These are phyloP conservation scores for Caenorhabditis japonica DNA, from an alignment of 2,888 invertebrate species.

Conservation along the genomic window DNA sequence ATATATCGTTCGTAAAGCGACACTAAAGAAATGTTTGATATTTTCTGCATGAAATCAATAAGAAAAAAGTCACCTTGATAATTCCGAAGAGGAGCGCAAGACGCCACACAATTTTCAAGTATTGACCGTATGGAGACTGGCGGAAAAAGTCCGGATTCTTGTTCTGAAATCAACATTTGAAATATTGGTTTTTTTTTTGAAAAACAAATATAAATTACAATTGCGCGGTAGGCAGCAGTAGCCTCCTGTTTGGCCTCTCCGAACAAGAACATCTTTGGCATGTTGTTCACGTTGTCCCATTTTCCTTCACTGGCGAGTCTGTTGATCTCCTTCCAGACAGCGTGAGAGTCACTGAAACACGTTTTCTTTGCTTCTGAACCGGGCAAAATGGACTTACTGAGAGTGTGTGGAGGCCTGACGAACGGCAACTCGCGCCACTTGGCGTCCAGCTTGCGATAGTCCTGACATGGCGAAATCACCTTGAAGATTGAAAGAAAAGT, in stretches of 20 bases:
- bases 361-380: too few species aligned
- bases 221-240: slow-evolving; percentile 57
- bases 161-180: slow-evolving; percentile 32
- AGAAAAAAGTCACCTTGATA: too few species aligned
- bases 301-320: slow-evolving; percentile 69
- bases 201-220: slow-evolving; percentile 38
- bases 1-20: too few species aligned
- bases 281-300: slow-evolving; percentile 73
- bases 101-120: slow-evolving; percentile 60
- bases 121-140: slow-evolving; percentile 62
- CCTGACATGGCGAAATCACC: slow-evolving; percentile 41
- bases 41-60: too few species aligned
- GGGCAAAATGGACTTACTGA: slow-evolving; percentile 47
- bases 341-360: slow-evolving; percentile 39
- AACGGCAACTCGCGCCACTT: slow-evolving; percentile 27
- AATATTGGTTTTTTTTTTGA: background rate
- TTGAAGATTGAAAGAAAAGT: slow-evolving; percentile 6
- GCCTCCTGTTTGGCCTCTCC: slow-evolving; percentile 64
- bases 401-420: slow-evolving; percentile 53
- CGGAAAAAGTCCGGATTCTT: slow-evolving; percentile 59
- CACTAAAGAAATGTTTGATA: too few species aligned
- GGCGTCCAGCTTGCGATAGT: slow-evolving; percentile 38
- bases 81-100: slow-evolving; percentile 58
- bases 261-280: slow-evolving; percentile 64
- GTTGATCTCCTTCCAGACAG: slow-evolving; percentile 69